Percentiles rank a stretch among this genome's conserved stretches.
These are phyloP conservation scores for Vidua chalybeata DNA, from an alignment of 2,113 vertebrate genomes.

Conservation along the genomic window DNA sequence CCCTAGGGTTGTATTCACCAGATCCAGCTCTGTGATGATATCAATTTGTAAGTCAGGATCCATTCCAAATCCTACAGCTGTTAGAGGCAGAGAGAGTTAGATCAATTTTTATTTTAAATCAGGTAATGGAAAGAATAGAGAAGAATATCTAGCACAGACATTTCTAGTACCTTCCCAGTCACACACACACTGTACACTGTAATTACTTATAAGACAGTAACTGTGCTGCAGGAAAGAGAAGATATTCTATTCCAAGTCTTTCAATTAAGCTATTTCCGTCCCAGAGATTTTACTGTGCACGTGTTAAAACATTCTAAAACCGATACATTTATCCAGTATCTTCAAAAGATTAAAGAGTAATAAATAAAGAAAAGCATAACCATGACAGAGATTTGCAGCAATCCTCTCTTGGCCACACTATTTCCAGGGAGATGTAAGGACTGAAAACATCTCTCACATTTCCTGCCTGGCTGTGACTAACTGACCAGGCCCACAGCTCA, in stretches of 20 bases:
- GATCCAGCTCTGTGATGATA: constrained; percentile 88
- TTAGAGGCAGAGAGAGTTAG: not conserved
- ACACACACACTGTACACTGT: not conserved
- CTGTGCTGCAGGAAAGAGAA: not conserved
- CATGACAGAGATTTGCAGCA: not conserved
- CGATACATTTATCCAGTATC: not conserved
- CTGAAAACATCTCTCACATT: not conserved
- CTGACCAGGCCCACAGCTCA: not conserved
- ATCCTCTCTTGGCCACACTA: not conserved
- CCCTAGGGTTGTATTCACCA: constrained; percentile 87
- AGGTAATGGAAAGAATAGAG: not conserved
- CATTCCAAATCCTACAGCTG: constrained; percentile 86
- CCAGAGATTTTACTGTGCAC: not conserved
- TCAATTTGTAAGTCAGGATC: constrained; percentile 92
- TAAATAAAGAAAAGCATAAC: not conserved
- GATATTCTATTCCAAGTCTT: not conserved
- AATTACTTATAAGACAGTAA: not conserved
- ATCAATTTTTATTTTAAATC: constrained; percentile 47
- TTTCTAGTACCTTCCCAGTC: not conserved
- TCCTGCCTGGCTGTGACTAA: not conserved
- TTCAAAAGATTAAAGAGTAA: not conserved
- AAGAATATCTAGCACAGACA: not conserved
- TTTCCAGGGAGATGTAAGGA: not conserved
- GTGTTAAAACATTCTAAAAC: not conserved
- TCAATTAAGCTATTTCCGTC: not conserved